Evolutionary conservation across 2,113 vertebrate genomes (phyloP), one percentile per base, ranked within the genome.

Genomic region (Spea bombifrons): DNA sequence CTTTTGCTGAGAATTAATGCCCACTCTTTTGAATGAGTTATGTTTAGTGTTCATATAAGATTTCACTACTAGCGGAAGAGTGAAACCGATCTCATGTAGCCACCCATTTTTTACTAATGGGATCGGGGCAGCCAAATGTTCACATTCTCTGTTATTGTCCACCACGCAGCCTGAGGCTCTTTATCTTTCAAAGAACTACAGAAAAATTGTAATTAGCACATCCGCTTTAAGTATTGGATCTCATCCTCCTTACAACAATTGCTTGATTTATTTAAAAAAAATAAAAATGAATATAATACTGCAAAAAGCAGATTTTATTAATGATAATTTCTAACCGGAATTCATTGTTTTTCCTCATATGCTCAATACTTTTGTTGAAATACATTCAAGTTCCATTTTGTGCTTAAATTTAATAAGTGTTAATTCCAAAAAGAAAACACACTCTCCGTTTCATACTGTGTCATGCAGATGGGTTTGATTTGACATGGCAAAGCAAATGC

Each of bases 141-240:
- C 81, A 3, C n/a, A 30, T 84, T 87, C 53, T 61, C 16, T 66
- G 0, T 68, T 73, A 66, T 49, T 76, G 73, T 5, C 71, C 53
- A 47, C 81, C 43, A 77, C 61, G 75, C 74, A 50, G 59, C 81
- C 65, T 50, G 7, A 5, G 6, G 72, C 52, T 75, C 30, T 52
- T 83, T 82, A 8, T 78, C 43, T 83, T 83, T 81, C 76, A 75
- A 76, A 86, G 57, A 45, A 43, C 78, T 76, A 15, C 44, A 9
- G 73, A 8, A 77, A 84, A 71, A 71, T 47, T 71, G 57, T 75
- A 4, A 15, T 81, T 83, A 71, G 75, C 44, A 48, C 43, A 71
- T 74, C 63, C 82, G 76, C 1, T 59, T 75, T 8, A 17, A 13
- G 8, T 61, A 66, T 75, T 63, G 47, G 75, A 61, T 5, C 43